Evolutionary conservation across 2,888 invertebrate genomes (phyloP).

Genomic region (Tholera decimalis): DNA sequence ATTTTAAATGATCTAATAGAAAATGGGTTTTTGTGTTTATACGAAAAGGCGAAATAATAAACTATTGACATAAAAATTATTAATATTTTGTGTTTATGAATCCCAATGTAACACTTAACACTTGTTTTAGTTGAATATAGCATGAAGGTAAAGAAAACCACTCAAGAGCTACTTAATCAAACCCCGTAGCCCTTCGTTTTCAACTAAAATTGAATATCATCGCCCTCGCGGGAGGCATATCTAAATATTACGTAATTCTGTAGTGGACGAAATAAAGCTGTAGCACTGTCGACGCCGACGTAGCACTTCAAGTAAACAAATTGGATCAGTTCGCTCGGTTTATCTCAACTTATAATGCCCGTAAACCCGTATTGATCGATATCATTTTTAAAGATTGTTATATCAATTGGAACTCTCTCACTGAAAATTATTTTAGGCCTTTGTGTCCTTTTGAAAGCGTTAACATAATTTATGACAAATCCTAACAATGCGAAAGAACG

Average conservation of each 20-base stretch:
- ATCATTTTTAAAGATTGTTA: conserved; percentile 19
- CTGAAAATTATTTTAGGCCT: conserved; percentile 16
- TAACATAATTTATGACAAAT: conserved; percentile 11
- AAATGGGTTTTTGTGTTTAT: conserved; percentile 19
- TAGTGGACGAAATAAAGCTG: conserved; percentile 72
- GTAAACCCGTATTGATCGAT: conserved; percentile 48
- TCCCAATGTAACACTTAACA: conserved; percentile 2
- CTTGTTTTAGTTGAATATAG: conserved; percentile 19
- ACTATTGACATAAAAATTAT: conserved; percentile 1
- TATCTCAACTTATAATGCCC: conserved; percentile 70
- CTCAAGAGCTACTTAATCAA: conserved; percentile 41
- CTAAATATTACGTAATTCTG: conserved; percentile 67
- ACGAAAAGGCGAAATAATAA: conserved; percentile 1
- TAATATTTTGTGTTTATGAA: conserved; percentile 4
- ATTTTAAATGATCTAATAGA: conserved; percentile 23
- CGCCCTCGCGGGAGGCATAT: conserved; percentile 46
- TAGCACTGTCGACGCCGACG: conserved; percentile 69
- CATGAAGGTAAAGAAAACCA: conserved; percentile 40
- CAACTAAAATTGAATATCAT: conserved; percentile 58
- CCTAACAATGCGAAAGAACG: conserved; percentile 3
- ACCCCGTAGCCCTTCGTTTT: conserved; percentile 44
- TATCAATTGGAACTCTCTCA: not conserved
- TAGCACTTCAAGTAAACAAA: conserved; percentile 76
- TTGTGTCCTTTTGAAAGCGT: conserved; percentile 12
- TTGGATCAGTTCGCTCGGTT: conserved; percentile 73